A percentile compares a stretch with the other conserved stretches of the same genome.
phyloP scores from a whole-genome alignment of 2,113 vertebrate genomes.

The Clarias batrachus region DNA sequence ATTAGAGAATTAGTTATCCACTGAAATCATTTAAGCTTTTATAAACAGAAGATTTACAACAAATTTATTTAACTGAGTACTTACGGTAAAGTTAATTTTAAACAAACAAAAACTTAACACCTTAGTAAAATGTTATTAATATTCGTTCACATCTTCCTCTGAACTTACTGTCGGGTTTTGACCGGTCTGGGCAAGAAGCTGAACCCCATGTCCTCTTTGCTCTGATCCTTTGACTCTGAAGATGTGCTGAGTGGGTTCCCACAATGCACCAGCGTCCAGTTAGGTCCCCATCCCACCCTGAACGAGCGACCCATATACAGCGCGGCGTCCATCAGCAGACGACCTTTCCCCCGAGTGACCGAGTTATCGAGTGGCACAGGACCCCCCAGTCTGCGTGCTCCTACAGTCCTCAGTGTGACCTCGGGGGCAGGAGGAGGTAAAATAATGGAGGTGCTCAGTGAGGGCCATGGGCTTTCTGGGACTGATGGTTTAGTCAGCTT shows the following conservation, averaged over 20 bases:
- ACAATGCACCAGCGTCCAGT: constrained; percentile 82
- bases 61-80: no score
- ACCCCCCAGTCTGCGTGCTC: constrained; percentile 75
- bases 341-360: constrained; percentile 76
- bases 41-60: background rate
- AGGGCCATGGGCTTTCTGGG: constrained; percentile 62
- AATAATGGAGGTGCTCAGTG: constrained; percentile 61
- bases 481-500: constrained; percentile 1
- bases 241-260: constrained; percentile 71
- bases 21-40: background rate
- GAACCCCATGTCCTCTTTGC: constrained; percentile 68
- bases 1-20: no score
- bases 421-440: constrained; percentile 70
- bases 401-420: constrained; percentile 75
- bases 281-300: constrained; percentile 89
- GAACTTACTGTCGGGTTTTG: constrained; percentile 80
- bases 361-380: constrained; percentile 82
- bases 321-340: constrained; percentile 84
- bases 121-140: background rate
- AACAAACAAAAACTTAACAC: background rate
- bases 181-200: constrained; percentile 76
- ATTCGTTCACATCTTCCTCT: background rate
- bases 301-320: constrained; percentile 89
- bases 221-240: constrained; percentile 24
- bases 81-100: background rate